These are phyloP conservation scores for Carollia perspicillata DNA, from an alignment of 2,113 vertebrate species.

Conservation along the genomic window DNA sequence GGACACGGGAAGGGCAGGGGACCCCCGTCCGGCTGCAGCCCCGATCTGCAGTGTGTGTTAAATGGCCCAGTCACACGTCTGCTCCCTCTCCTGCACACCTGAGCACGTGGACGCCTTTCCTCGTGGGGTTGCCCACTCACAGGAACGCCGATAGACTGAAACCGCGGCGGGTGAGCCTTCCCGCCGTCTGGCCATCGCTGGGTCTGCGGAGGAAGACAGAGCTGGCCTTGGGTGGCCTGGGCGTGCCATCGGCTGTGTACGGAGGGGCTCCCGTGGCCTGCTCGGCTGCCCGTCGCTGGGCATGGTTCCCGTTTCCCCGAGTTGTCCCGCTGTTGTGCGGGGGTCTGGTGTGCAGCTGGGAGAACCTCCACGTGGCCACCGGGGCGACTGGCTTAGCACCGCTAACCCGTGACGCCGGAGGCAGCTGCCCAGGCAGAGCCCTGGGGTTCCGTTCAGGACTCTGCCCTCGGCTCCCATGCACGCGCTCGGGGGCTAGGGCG, in stretches of 20 bases:
- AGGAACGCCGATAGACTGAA: accelerated
- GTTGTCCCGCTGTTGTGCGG: neutral
- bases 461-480: accelerated
- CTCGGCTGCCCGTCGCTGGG: too few relatives aligned
- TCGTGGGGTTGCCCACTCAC: accelerated
- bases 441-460: accelerated
- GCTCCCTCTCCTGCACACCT: neutral
- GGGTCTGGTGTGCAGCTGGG: neutral
- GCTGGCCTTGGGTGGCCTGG: accelerated
- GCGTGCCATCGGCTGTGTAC: accelerated
- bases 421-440: accelerated
- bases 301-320: accelerated
- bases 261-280: neutral
- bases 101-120: accelerated
- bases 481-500: neutral
- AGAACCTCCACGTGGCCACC: accelerated
- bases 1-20: accelerated
- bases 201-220: neutral
- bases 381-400: too few relatives aligned
- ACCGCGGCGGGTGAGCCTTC: accelerated
- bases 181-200: accelerated
- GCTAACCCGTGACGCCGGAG: neutral
- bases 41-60: neutral
- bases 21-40: neutral
- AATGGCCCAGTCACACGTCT: accelerated